Evolutionary conservation across 2,888 invertebrate species (phyloP), one percentile per base, ranked within the genome.

Genomic region (Eupithecia exiguata): DNA sequence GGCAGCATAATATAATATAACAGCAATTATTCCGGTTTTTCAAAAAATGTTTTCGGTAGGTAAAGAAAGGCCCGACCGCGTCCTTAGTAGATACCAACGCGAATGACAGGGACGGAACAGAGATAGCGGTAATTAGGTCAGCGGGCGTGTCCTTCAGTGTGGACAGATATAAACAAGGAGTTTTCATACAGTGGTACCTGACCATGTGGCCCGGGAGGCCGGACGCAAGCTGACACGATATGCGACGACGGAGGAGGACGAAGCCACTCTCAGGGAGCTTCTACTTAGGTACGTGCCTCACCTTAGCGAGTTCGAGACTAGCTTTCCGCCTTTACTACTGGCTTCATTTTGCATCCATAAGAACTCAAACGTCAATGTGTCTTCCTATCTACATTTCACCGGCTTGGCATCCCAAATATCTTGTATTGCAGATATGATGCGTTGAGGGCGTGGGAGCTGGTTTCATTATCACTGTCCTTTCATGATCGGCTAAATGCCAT

Each of bases 201-300:
- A 94, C 83, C 93, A 94, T 94, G 94, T 91, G 92, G 92, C 89
- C 93, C 92, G 92, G 92, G 93, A 92, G 93, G 93, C 93, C 92
- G 95, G 95, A 90, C 92, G 94, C 90, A 95, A 95, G 95, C 95
- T 95, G 94, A 96, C 96, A 95, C 96, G 96, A 96, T 96, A 97
- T 97, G 96, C 96, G 96, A 96, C 96, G 96, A 95, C 96, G 96
- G 96, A 96, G 95, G 97, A 97, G 95, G 98, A 98, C 96, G 98
- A 98, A 96, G 97, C 97, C 94, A 98, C 97, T 96, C 97, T 98
- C 95, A 97, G 97, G 96, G 97, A 98, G 96, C 96, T 98, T 96
- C 97, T 98, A 95, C 97, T 98, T 97, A 98, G 98, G 98, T 97
- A 97, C 94, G 94, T 91, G 87, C 86, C 86, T 84, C 84, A 88